These are phyloP conservation scores for Cenopis cana DNA, from an alignment of 2,888 invertebrate species.

Conservation along the genomic window DNA sequence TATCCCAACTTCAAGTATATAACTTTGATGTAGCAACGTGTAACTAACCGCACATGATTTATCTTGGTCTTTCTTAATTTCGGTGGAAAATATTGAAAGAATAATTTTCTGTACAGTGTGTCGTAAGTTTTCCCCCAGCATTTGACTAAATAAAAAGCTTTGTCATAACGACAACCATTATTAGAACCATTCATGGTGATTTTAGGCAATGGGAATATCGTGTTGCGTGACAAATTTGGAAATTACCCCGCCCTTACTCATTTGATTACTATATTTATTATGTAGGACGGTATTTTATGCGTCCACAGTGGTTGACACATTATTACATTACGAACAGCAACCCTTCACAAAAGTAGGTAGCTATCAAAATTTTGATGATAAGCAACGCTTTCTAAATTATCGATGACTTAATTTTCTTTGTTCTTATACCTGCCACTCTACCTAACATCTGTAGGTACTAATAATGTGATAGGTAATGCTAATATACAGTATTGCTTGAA, in stretches of 20 bases:
- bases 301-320: background rate
- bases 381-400: background rate
- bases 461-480: no score
- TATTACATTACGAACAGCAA: background rate
- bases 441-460: no score
- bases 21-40: background rate
- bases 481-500: no score
- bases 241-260: background rate
- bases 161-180: background rate
- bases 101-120: background rate
- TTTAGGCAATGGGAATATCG: background rate
- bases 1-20: conserved; percentile 2
- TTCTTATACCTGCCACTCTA: no score
- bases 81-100: background rate
- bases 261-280: background rate
- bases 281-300: background rate
- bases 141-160: background rate
- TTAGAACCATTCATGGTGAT: background rate
- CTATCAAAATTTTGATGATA: background rate
- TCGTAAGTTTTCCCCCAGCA: background rate
- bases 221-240: conserved; percentile 7
- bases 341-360: background rate
- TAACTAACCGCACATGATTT: background rate
- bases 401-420: no score
- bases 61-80: background rate